A percentile compares a stretch with the other conserved stretches of the same genome.
Conservation (phyloP, 2,797 vertebrate species). For the Telmatherina bonti region DNA sequence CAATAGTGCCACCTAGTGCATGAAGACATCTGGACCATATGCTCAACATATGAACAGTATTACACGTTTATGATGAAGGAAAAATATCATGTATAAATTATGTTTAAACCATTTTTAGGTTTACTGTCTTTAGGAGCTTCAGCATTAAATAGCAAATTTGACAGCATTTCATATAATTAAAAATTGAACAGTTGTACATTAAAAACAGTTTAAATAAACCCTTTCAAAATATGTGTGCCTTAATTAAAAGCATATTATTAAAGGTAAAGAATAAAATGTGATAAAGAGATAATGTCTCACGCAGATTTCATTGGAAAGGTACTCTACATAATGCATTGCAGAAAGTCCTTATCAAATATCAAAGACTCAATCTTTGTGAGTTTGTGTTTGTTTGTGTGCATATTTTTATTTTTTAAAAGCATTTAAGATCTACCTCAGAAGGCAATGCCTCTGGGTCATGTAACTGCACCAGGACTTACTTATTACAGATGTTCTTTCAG, state of each 20-base stretch:
- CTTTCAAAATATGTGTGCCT: background rate
- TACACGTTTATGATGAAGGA: background rate
- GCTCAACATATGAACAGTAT: background rate
- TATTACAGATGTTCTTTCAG: slow-evolving; percentile 24
- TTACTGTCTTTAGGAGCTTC: background rate
- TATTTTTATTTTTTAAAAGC: too few relatives aligned
- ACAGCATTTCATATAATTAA: background rate
- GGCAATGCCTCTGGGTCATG: background rate
- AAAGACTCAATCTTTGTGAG: too few relatives aligned
- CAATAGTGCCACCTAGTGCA: slow-evolving; percentile 77
- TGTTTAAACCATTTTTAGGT: background rate
- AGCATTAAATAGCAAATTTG: background rate
- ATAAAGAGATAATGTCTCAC: background rate
- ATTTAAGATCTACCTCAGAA: background rate
- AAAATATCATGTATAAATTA: background rate
- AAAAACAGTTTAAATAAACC: background rate
- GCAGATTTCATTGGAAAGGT: background rate
- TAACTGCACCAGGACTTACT: slow-evolving; percentile 20
- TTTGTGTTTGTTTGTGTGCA: too few relatives aligned
- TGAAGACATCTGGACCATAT: background rate
- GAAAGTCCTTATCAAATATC: too few relatives aligned
- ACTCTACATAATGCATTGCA: too few relatives aligned
- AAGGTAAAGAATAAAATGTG: background rate
- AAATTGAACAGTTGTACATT: background rate
- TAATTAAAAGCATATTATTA: background rate